Evolutionary conservation across 2,113 vertebrate species (phyloP), one percentile per base, ranked within the genome.

Genomic region (Tauraco erythrolophus): DNA sequence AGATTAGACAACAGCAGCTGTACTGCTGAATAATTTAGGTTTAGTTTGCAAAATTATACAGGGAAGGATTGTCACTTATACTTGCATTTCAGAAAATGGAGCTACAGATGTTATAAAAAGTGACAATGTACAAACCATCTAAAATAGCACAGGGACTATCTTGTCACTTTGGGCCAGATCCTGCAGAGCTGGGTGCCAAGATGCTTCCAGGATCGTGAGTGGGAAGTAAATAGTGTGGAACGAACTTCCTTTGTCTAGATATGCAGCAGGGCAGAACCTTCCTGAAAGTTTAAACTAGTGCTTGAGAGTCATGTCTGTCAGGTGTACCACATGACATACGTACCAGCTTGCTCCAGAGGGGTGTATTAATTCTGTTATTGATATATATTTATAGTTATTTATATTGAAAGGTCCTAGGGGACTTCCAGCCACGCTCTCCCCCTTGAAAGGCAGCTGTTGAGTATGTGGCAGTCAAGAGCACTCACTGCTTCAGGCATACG

Each of bases 1-100:
- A 74, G 69, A 94, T 89, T 84, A 96, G 77, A 89, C 81, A 88
- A 93, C 81, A 95, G 81, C 95, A 96, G 92, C 89, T 96, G 95
- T 79, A 96, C 87, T 91, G 84, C 74, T 93, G 95, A 96, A 94
- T 96, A 95, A 97, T 91, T 96, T 91, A 94, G 70, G 50, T 84
- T 94, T 77, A 65, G 72, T 95, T 88, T 96, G 87, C 66, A 95
- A 84, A 97, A 92, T 92, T 89, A 46, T 71, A 69, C 45, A 68
- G 74, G 53, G 91, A 91, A 95, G 74, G 53, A 82, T 95, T 84
- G 82, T 82, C 70, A 56, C 80, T 91, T 92, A 41, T 14, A 66
- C 48, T 96, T 71, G 56, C 65, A 62, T 72, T 91, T 91, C 61
- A 83, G 70, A 58, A 95, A 82, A 89, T 21, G 62, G 65, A 91